Conservation (phyloP, 2,888 invertebrate genomes). For the Pristionchus fissidentatus region DNA sequence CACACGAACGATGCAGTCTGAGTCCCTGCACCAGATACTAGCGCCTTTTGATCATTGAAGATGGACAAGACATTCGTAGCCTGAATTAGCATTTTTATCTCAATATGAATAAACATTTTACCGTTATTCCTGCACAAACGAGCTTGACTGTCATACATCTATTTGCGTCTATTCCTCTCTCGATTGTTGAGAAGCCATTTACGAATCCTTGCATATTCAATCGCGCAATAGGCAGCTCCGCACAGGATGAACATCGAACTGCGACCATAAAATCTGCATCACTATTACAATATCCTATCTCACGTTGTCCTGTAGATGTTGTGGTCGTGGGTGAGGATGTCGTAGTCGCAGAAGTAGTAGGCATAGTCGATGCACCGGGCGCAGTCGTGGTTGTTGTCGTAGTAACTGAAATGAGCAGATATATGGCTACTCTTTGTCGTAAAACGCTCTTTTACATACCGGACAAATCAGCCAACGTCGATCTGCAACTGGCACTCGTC, state of each 20-base stretch:
- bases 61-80: background rate
- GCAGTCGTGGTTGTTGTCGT: background rate
- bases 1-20: background rate
- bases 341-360: conserved; percentile 12
- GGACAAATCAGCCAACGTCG: background rate
- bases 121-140: background rate
- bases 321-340: conserved; percentile 38
- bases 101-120: too few species aligned
- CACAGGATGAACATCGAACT: conserved; percentile 16
- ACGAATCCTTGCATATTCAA: background rate
- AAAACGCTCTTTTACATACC: too few species aligned
- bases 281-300: background rate
- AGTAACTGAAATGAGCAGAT: too few species aligned
- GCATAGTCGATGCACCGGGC: background rate
- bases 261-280: background rate
- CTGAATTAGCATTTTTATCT: too few species aligned
- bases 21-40: background rate
- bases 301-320: background rate
- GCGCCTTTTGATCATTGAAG: too few species aligned
- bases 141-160: background rate
- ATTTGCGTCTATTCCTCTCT: background rate
- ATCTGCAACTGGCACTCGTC: conserved; percentile 37
- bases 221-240: background rate
- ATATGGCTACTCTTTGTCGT: too few species aligned
- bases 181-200: conserved; percentile 10